phyloP scores from a whole-genome alignment of 2,113 vertebrate species.

The Lepus timidus region DNA sequence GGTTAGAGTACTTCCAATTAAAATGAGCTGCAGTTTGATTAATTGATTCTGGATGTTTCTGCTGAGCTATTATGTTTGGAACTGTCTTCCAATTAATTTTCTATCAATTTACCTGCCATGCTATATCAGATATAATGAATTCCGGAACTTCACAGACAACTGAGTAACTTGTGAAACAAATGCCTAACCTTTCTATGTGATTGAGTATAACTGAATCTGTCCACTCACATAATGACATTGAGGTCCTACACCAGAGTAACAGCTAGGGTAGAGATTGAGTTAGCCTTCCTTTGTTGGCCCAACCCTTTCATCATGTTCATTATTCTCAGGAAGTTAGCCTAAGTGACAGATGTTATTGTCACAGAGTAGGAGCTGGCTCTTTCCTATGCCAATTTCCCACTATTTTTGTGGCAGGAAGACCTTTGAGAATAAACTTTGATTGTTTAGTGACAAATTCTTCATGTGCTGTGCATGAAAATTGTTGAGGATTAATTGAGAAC shows the following conservation, averaged over 20 bases:
- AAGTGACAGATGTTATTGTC: constrained; percentile 38
- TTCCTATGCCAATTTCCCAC: constrained; percentile 4
- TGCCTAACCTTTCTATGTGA: background rate
- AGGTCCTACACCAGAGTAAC: background rate
- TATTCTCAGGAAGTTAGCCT: background rate
- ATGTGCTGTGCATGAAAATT: background rate
- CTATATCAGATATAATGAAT: constrained; percentile 77
- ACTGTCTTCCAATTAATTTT: constrained; percentile 82
- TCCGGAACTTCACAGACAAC: constrained; percentile 58
- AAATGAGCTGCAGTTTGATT: constrained; percentile 81
- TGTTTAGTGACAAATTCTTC: constrained; percentile 55
- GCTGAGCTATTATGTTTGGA: constrained; percentile 76
- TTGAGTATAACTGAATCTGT: background rate
- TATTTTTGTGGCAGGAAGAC: constrained; percentile 45
- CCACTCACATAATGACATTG: background rate
- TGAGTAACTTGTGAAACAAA: constrained; percentile 41
- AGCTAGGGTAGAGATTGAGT: background rate
- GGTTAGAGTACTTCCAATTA: constrained; percentile 79
- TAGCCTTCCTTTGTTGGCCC: background rate
- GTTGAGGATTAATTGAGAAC: constrained; percentile 56
- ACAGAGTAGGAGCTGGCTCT: background rate
- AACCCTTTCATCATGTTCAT: background rate
- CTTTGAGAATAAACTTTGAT: constrained; percentile 31
- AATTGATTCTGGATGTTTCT: constrained; percentile 82
- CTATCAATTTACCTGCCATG: constrained; percentile 81